A percentile compares a stretch with the other conserved stretches of the same genome.
phyloP scores from a whole-genome alignment of 2,797 vertebrate species.

The Urophycis tenuis region DNA sequence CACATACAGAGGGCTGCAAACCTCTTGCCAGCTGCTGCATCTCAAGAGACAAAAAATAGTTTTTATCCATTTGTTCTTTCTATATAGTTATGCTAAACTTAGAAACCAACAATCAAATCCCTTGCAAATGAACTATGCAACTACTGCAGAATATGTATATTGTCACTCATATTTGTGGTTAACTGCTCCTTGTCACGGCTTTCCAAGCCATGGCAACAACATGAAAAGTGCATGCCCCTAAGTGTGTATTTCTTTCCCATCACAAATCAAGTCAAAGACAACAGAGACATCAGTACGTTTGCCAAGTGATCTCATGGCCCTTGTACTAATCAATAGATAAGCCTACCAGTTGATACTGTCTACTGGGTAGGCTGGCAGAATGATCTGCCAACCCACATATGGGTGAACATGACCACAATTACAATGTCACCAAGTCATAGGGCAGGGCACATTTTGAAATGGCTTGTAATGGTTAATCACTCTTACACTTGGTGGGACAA shows the following conservation, averaged over 20 bases:
- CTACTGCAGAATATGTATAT: conserved; percentile 10
- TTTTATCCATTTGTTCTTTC: neutral
- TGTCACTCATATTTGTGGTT: conserved; percentile 9
- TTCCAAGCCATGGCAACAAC: too few species aligned
- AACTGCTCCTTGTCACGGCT: neutral
- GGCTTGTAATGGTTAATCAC: too few species aligned
- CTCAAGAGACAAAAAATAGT: neutral
- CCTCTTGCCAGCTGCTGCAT: neutral
- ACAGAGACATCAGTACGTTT: neutral
- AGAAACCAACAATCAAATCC: conserved; percentile 32
- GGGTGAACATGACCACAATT: too few species aligned
- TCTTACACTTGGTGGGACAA: too few species aligned
- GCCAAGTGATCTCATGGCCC: neutral
- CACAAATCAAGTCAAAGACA: neutral
- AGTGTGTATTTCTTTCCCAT: neutral
- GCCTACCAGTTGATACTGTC: too few species aligned
- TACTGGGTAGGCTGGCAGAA: too few species aligned
- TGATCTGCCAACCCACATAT: too few species aligned
- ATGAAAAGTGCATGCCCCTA: too few species aligned
- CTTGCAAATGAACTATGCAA: conserved; percentile 18
- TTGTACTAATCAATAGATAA: too few species aligned
- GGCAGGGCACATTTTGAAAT: too few species aligned
- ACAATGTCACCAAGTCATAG: too few species aligned
- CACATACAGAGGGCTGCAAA: neutral
- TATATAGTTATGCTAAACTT: conserved; percentile 47